phyloP scores from a whole-genome alignment of 2,113 vertebrate species.

The Crypturellus undulatus region DNA sequence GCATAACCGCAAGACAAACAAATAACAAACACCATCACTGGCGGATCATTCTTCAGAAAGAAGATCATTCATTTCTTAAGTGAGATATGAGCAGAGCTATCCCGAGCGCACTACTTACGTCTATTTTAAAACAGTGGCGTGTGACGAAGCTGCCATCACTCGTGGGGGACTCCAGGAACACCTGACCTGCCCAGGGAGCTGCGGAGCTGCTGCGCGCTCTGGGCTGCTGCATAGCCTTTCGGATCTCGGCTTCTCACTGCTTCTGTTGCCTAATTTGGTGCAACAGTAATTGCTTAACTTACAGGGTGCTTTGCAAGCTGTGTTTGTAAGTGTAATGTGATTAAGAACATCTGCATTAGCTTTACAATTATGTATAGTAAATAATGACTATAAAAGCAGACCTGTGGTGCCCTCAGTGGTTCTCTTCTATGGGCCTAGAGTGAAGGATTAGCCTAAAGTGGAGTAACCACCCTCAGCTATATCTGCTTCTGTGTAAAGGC shows the following conservation, averaged over 20 bases:
- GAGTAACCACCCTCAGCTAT: neutral
- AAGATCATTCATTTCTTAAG: too few species aligned
- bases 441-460: neutral
- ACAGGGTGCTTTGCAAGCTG: constrained; percentile 8
- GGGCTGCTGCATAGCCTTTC: neutral
- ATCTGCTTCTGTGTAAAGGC: neutral
- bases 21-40: neutral
- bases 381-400: constrained; percentile 2
- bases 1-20: neutral
- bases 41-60: neutral
- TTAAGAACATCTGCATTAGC: constrained; percentile 46
- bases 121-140: neutral
- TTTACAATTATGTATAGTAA: constrained; percentile 7
- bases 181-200: neutral
- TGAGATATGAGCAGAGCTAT: neutral
- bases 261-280: neutral
- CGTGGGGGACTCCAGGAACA: neutral
- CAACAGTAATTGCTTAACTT: constrained; percentile 30
- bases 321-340: constrained; percentile 39
- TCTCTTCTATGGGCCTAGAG: neutral
- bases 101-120: neutral
- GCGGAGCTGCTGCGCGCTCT: neutral
- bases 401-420: neutral
- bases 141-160: neutral
- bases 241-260: neutral